A percentile compares a stretch with the other conserved stretches of the same genome.
Conservation (phyloP, 2,797 vertebrate genomes). For the Dallia pectoralis region DNA sequence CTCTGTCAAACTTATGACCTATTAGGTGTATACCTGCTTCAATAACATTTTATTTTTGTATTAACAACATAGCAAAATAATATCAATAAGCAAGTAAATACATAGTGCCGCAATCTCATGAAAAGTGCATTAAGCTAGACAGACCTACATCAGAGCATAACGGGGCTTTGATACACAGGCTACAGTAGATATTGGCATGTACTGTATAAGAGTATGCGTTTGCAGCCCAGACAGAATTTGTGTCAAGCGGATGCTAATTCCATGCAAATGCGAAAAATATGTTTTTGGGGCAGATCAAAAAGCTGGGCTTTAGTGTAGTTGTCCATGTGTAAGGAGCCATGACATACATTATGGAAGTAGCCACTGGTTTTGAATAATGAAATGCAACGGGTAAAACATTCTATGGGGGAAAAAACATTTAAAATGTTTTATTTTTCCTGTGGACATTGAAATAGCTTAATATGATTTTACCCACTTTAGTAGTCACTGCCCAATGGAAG, state of each 20-base stretch:
- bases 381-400: slow-evolving; percentile 26
- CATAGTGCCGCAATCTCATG: slow-evolving; percentile 56
- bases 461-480: slow-evolving; percentile 37
- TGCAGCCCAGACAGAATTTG: slow-evolving; percentile 51
- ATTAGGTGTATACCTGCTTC: slow-evolving; percentile 31
- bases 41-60: slow-evolving; percentile 67
- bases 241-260: slow-evolving; percentile 56
- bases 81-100: slow-evolving; percentile 65
- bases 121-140: slow-evolving; percentile 54
- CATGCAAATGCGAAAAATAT: slow-evolving; percentile 43
- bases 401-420: not conserved
- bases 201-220: slow-evolving; percentile 25
- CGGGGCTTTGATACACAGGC: not conserved
- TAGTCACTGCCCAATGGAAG: slow-evolving; percentile 25
- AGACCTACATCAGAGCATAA: slow-evolving; percentile 22
- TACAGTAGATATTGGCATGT: not conserved
- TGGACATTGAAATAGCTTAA: slow-evolving; percentile 21
- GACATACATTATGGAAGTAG: slow-evolving; percentile 37
- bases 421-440: slow-evolving; percentile 23
- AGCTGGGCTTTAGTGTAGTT: slow-evolving; percentile 51
- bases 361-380: slow-evolving; percentile 61
- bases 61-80: slow-evolving; percentile 58
- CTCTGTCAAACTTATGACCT: not conserved
- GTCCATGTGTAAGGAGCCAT: slow-evolving; percentile 21
- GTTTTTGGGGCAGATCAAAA: slow-evolving; percentile 37